Percentiles rank a stretch among this genome's conserved stretches.
Evolutionary conservation across 2,113 vertebrate genomes (phyloP).

Genomic region (Sula dactylatra): DNA sequence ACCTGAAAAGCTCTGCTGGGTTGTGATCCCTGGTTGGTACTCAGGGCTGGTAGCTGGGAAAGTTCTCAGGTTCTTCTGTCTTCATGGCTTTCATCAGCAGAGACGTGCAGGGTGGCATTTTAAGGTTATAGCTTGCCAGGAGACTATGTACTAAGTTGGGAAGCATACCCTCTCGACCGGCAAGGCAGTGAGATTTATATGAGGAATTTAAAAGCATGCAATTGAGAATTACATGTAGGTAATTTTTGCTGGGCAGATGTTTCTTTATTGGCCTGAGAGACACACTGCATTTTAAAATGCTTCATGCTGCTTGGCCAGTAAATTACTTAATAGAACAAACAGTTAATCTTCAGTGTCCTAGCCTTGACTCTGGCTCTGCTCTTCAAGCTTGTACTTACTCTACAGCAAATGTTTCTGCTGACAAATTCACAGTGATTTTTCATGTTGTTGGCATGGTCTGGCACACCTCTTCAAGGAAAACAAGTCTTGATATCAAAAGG

Average conservation of each 20-base stretch:
- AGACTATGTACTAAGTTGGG: background rate
- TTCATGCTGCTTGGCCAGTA: background rate
- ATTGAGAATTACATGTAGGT: background rate
- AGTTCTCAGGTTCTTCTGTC: background rate
- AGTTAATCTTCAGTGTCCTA: background rate
- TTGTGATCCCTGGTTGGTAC: background rate
- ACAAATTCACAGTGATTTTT: background rate
- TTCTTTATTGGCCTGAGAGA: background rate
- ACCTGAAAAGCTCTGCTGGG: background rate
- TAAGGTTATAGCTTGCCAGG: background rate
- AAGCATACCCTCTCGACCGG: background rate
- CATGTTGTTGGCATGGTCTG: background rate
- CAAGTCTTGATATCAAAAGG: background rate
- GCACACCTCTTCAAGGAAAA: background rate
- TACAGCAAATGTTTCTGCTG: background rate
- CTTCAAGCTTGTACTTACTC: background rate
- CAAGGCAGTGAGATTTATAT: background rate
- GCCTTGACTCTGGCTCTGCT: conserved; percentile 2
- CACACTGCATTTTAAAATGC: background rate
- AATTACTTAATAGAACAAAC: conserved; percentile 10
- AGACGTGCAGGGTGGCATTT: background rate
- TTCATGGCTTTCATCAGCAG: background rate
- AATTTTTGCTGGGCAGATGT: background rate
- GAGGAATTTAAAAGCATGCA: background rate
- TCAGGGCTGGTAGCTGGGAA: background rate